Base-by-base conservation (phyloP, 2,888 invertebrate genomes). In the Linnaemya tessellans region DNA sequence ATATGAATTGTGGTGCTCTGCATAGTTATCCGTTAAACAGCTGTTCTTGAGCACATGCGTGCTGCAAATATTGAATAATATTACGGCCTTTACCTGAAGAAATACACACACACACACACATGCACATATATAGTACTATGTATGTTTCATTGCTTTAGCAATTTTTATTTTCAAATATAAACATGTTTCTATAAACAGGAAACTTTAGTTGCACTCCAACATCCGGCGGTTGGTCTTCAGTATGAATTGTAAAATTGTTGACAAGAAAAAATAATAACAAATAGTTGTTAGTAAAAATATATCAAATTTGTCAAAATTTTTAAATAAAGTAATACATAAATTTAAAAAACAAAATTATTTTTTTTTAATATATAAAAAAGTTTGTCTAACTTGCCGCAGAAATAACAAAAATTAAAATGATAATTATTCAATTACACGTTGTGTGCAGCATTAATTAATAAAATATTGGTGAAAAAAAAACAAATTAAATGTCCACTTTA, bases 141-240 rank as follows among this genome's bases (percentile, higher is more conserved):
- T 35, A 30, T 1, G 1, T 25, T 25, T 22, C 10, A 30, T 25
- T 58, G 5, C 25, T 7, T 58, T 15, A 3, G 4, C n/a, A 1
- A 43, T 30, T 9, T 10, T 20, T 25, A 56, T 35, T 71, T 60
- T 58, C n/a, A 64, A 56, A 75, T 65, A 75, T 43, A 65, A 75
- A 30, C 75, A 22, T 43, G 43, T 56, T 56, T 56, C 18, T 15
- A 13, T 46, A 56, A 56, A 54, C 54, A 65, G 43, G 75, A 64
- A 54, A 75, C 54, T 54, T 75, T 46, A 75, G 75, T 75, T 43
- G 65, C 65, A 15, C 43, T 35, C 43, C 25, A 56, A 65, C 65
- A 54, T 65, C 65, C 65, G 75, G 8, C 64, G 30, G n/a, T 41
- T 51, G 20, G 10, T 18, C 30, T 46, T 46, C 30, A 58, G 5